Percentiles rank a stretch among this genome's conserved stretches.
These are phyloP conservation scores for Drosophila pseudotakahashii DNA, from an alignment of 2,888 invertebrate species.

Conservation along the genomic window DNA sequence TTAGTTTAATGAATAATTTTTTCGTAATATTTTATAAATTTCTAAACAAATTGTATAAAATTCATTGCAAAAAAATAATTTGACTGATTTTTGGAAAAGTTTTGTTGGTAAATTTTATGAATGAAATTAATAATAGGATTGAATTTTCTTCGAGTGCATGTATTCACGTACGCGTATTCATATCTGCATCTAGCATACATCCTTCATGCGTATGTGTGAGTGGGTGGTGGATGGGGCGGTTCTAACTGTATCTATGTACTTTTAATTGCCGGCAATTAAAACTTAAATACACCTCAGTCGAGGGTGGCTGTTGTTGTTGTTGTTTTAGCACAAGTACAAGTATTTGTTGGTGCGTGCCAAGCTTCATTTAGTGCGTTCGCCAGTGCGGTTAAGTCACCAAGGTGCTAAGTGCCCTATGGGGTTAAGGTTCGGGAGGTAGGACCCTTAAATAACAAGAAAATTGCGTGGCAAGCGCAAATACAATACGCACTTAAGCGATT, in stretches of 20 bases:
- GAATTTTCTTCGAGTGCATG: conserved; percentile 9
- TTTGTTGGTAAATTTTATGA: not conserved
- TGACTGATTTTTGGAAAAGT: too few relatives aligned
- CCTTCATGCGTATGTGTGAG: conserved; percentile 20
- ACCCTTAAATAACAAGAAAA: conserved; percentile 57
- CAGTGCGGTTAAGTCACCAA: conserved; percentile 65
- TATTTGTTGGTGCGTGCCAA: conserved; percentile 62
- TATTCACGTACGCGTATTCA: conserved; percentile 11
- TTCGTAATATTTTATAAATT: too few relatives aligned
- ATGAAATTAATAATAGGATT: too few relatives aligned
- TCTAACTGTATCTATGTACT: conserved; percentile 67
- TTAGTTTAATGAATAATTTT: too few relatives aligned
- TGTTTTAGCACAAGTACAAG: conserved; percentile 4
- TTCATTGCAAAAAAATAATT: too few relatives aligned
- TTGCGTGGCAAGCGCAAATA: conserved; percentile 74
- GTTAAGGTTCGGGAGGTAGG: conserved; percentile 25
- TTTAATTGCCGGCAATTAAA: conserved; percentile 83
- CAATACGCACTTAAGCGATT: conserved; percentile 48
- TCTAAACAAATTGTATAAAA: too few relatives aligned
- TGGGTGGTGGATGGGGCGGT: conserved; percentile 22
- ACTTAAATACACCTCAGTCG: conserved; percentile 63
- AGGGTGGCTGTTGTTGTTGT: conserved; percentile 16
- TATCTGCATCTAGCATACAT: conserved; percentile 44
- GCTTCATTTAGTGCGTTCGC: conserved; percentile 73
- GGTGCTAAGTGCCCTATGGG: conserved; percentile 53